Percentiles rank a stretch among this genome's conserved stretches.
Conservation (phyloP, 2,888 invertebrate species). For the Leistus spinibarbis region DNA sequence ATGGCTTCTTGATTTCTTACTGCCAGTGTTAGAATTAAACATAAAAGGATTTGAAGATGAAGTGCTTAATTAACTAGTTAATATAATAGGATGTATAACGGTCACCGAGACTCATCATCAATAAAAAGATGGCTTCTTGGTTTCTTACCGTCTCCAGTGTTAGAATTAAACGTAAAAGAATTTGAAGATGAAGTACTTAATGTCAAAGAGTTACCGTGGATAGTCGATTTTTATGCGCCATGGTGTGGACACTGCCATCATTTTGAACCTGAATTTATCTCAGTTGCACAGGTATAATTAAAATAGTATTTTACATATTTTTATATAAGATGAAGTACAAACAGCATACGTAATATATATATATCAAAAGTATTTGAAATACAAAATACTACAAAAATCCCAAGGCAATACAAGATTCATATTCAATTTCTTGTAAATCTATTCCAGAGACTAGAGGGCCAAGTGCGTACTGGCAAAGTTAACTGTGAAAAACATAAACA, state of each 20-base stretch:
- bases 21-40: conserved; percentile 60
- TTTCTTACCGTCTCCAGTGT: conserved; percentile 66
- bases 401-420: no score
- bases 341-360: neutral
- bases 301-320: neutral
- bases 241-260: conserved; percentile 70
- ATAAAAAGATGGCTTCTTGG: conserved; percentile 68
- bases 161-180: conserved; percentile 56
- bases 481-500: conserved; percentile 66
- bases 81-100: conserved; percentile 61
- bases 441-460: conserved; percentile 59
- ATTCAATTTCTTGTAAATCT: neutral
- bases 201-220: conserved; percentile 56
- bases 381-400: neutral
- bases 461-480: conserved; percentile 66
- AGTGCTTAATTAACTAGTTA: conserved; percentile 52
- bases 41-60: conserved; percentile 57
- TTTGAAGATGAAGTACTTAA: conserved; percentile 60
- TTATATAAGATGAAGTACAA: neutral
- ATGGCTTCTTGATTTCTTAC: conserved; percentile 69
- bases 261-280: conserved; percentile 72
- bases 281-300: conserved; percentile 64
- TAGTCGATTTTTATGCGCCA: conserved; percentile 72
- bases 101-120: conserved; percentile 66
- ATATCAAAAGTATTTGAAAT: no score